phyloP scores from a whole-genome alignment of 2,888 invertebrate species.

The Anticlea derivata region DNA sequence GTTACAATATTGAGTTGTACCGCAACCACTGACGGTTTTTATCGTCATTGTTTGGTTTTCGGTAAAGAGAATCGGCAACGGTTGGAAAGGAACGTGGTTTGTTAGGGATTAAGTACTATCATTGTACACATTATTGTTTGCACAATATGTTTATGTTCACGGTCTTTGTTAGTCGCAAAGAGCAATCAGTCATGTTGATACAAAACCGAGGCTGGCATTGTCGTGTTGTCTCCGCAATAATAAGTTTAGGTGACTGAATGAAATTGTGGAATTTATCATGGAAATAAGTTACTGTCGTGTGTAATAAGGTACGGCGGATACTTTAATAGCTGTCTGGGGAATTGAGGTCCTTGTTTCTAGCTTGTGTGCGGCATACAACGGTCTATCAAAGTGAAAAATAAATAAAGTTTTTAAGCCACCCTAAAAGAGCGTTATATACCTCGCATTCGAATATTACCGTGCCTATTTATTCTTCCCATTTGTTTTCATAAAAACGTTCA shows the following conservation, averaged over 20 bases:
- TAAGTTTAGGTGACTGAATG: conserved; percentile 59
- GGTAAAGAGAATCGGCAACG: conserved; percentile 35
- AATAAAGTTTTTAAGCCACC: too few species aligned
- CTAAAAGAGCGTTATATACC: too few species aligned
- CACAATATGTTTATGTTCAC: conserved; percentile 69
- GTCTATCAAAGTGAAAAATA: conserved; percentile 8
- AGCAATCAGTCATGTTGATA: conserved; percentile 78
- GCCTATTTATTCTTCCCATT: too few species aligned
- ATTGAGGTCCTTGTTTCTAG: conserved; percentile 41
- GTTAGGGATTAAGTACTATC: conserved; percentile 9
- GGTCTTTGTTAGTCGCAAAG: conserved; percentile 68
- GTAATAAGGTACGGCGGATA: conserved; percentile 54
- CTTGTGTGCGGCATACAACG: conserved; percentile 4
- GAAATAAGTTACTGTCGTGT: conserved; percentile 60
- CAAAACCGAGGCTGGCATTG: conserved; percentile 69
- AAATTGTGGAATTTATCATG: conserved; percentile 63
- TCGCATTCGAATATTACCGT: too few species aligned
- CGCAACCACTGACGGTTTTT: conserved; percentile 41
- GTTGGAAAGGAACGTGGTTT: conserved; percentile 16
- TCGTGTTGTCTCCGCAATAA: conserved; percentile 60
- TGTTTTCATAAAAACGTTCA: not conserved
- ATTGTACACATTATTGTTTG: conserved; percentile 56
- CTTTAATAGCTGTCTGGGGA: conserved; percentile 55
- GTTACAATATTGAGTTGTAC: conserved; percentile 27
- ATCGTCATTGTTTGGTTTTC: not conserved